Evolutionary conservation across 2,113 vertebrate species (phyloP), one percentile per base, ranked within the genome.

Genomic region (Prinia subflava): DNA sequence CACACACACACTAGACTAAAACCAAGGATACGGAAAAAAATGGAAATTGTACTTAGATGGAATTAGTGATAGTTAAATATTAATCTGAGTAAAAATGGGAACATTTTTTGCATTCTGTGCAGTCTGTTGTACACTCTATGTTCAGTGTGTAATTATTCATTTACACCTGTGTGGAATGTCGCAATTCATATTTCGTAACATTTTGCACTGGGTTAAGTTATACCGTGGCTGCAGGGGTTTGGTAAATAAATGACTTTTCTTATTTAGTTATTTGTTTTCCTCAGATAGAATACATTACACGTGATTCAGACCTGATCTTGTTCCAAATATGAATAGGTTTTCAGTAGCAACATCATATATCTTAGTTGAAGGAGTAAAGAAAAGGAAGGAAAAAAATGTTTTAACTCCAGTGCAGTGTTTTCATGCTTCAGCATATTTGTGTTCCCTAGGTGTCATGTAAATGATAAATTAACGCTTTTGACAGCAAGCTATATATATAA

Each of bases 221-320:
- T 84, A 68, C 20, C 68, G 52, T 75, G 68, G 83, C 86, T 87
- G 25, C 60, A 68, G 76, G 44, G 37, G 4, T 56, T 88, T 78
- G 41, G 56, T 90, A 82, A 92, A 92, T 83, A 78, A 93, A 94
- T 92, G 5, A 41, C 25, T 81, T 91, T 68, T 76, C 68, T 86
- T 93, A 90, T 86, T 93, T 96, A 63, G 83, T 81, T 90, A 65
- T 74, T 91, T 81, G 28, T 88, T 75, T 87, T 33, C 33, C 44
- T 49, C 46, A 53, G 41, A 27, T 56, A 82, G 35, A 84, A 50
- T 79, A 74, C 63, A 67, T 90, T 93, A 83, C 82, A 74, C 7
- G 3, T 60, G 49, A 75, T 90, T 87, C 83, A 94, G 47, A 85
- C 42, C 44, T 71, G 59, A 64, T 63, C 70, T 71, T 11, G 10